phyloP scores from a whole-genome alignment of 2,888 invertebrate species.

The Bedellia somnulentella region DNA sequence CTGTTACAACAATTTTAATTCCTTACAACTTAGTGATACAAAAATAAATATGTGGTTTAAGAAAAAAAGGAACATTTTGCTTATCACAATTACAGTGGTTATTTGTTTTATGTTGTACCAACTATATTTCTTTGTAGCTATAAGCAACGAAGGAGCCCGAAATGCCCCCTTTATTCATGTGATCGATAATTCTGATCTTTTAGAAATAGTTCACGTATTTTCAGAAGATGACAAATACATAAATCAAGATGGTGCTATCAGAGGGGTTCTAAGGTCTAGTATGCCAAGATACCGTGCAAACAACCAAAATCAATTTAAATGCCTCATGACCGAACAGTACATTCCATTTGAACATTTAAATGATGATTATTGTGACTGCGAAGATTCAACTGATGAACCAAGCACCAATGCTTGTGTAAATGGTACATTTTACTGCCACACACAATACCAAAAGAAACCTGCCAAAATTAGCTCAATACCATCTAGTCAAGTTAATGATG shows the following conservation, averaged over 20 bases:
- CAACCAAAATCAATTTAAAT: constrained; percentile 35
- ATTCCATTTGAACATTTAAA: constrained; percentile 61
- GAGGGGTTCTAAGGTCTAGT: constrained; percentile 33
- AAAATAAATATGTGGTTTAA: constrained; percentile 30
- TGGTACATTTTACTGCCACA: constrained; percentile 80
- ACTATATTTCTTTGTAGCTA: constrained; percentile 39
- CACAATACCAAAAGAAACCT: constrained; percentile 40
- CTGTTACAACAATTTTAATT: too few species aligned
- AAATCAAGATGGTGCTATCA: constrained; percentile 36
- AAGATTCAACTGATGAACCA: constrained; percentile 76
- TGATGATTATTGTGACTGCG: constrained; percentile 87
- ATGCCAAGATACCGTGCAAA: constrained; percentile 39
- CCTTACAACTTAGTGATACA: too few species aligned
- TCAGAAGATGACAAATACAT: constrained; percentile 38
- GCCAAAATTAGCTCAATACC: constrained; percentile 49
- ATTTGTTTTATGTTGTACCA: constrained; percentile 42
- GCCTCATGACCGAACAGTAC: constrained; percentile 30
- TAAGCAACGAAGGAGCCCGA: constrained; percentile 26
- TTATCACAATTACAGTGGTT: constrained; percentile 29
- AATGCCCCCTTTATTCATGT: constrained; percentile 24
- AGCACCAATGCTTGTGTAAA: constrained; percentile 88
- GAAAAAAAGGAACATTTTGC: constrained; percentile 43
- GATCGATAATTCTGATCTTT: constrained; percentile 20
- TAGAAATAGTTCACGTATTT: constrained; percentile 22
- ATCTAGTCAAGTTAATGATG: constrained; percentile 88